Evolutionary conservation across 1,140 invertebrate species (phyloP), one percentile per base, ranked within the genome.

Genomic region (Carposina sasakii): DNA sequence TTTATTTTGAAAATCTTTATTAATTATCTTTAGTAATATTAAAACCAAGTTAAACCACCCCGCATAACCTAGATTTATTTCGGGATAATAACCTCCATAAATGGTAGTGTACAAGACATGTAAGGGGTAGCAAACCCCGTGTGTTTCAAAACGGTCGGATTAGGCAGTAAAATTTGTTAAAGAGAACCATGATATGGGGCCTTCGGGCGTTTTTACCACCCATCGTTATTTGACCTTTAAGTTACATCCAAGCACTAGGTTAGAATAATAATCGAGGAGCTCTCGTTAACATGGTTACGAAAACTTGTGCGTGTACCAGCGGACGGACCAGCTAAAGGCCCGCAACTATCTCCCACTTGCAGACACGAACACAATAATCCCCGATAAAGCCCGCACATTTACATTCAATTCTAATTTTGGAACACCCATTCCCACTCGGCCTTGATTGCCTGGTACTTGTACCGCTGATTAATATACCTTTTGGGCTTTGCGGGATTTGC

Each of bases 321-420:
- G 58, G 54, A 67, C 54, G 63, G 73, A 61, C 64, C 69, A 61
- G 64, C 49, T n/a, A 48, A 36, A 30, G 58, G 52, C 57, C 61
- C 59, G 52, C 67, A 83, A 83, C 79, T 83, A 83, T 83, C 79
- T 83, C 67, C 61, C 68, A 60, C 54, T 73, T 61, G 68, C 79
- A 83, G 79, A 74, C 67, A 67, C 69, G 74, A 76, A 71, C 72
- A 86, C 85, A 84, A 86, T 86, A 86, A 86, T 86, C 85, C 82
- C 72, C 78, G 85, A 86, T 86, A 86, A 86, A 84, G 76, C 85
- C 85, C 85, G 85, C 85, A 86, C 85, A 86, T 86, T 86, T 86
- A 85, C 85, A 86, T 86, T 83, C 77, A 83, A 83, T 83, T 81
- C 79, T 83, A 81, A 83, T 83, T 81, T 61, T 58, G 66, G 58